Base-by-base conservation (phyloP, 2,113 vertebrate species). In the Urocitellus parryii region DNA sequence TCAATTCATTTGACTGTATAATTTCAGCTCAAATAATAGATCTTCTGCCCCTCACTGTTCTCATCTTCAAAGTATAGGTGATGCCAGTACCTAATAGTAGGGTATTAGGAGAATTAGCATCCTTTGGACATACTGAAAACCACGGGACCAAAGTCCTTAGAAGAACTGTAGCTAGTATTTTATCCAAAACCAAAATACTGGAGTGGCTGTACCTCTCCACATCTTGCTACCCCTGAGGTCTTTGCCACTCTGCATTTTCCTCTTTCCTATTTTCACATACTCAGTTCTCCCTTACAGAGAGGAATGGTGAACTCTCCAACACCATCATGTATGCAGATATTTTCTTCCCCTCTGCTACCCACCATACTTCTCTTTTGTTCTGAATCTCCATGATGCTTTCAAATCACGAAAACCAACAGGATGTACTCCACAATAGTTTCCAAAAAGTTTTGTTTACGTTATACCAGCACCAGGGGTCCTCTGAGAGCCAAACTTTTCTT, bases 41-140 rank as follows among this genome's bases (percentile, higher is more conserved):
- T 72, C 74, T 72, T 91, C 80, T 76, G 51, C 24, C 37, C 82
- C 87, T 96, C 65, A 42, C 18, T 94, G 95, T 96, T 94, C 86
- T 95, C 53, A 51, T 94, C 83, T 96, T 92, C 56, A 58, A 97
- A 95, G 97, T 8, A 93, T 1, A 82, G 67, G 70, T 82, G 97
- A 92, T 70, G 2, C 25, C 58, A 56, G 4, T 25, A 42, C 4
- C 53, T 76, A 63, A 63, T 63, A 72, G 25, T 29, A 37, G 4
- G 51, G 39, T n/a, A 10, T 6, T 18, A 27, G 32, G 34, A 73
- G n/a, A 65, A 92, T 22, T 37, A 61, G 11, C 45, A 39, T 42
- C 48, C 6, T 25, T 32, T 32, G 48, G 37, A 58, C 27, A 42
- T 17, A 25, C 63, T 79, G 45, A 25, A 87, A 45, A 58, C 6